Evolutionary conservation across 92 coral and sea anemone genomes (phyloP).

Genomic region (Epizoanthus scotinus): DNA sequence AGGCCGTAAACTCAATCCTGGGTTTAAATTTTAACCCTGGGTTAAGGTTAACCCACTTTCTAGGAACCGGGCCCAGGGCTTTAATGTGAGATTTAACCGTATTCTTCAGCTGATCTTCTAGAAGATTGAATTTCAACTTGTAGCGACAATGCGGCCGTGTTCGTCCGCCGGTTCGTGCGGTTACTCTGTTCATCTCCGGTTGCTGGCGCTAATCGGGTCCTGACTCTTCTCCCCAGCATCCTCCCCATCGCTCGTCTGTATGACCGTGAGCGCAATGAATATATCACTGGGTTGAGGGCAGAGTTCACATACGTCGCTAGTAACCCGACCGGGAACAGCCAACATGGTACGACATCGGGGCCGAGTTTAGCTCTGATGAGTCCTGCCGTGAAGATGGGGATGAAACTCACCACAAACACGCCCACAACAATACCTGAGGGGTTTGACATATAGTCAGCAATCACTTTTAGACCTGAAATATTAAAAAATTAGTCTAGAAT

Average conservation of each 20-base stretch:
- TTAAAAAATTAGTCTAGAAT: no score
- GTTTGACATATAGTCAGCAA: no score
- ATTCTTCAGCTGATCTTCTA: no score
- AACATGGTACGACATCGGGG: slow-evolving; percentile 31
- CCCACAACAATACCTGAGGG: slow-evolving; percentile 56
- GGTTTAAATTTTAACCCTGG: no score
- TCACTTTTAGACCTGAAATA: no score
- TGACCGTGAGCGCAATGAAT: slow-evolving; percentile 50
- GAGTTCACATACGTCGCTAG: slow-evolving; percentile 41
- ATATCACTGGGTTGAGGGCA: slow-evolving; percentile 55
- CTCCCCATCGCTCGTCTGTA: slow-evolving; percentile 40
- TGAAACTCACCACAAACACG: slow-evolving; percentile 48
- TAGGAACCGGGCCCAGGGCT: no score
- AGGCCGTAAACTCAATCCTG: no score
- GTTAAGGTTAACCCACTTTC: no score
- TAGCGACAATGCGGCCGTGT: neutral
- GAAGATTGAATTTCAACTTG: neutral
- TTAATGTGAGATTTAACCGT: no score
- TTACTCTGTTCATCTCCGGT: neutral
- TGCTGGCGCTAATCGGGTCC: neutral
- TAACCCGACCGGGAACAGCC: slow-evolving; percentile 1
- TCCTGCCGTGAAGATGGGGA: slow-evolving; percentile 40
- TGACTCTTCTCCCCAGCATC: neutral
- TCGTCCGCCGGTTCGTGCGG: neutral
- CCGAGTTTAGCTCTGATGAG: slow-evolving; percentile 45